These are phyloP conservation scores for Plutella xylostella DNA, from an alignment of 2,888 invertebrate genomes.

Conservation along the genomic window DNA sequence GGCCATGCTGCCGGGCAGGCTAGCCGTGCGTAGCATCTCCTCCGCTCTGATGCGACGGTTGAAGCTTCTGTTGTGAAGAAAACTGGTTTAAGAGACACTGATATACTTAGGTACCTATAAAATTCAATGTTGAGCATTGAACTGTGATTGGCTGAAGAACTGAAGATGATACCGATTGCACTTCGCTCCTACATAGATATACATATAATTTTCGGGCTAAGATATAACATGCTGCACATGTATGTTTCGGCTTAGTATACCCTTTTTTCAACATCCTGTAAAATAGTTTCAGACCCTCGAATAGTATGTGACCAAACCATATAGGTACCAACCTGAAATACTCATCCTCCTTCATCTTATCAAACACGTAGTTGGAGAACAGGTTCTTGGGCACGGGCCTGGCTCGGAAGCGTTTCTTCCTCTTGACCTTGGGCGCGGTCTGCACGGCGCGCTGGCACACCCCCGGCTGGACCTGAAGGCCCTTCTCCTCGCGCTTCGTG, in stretches of 20 bases:
- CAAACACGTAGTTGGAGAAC: slow-evolving; percentile 77
- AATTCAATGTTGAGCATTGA: too few relatives aligned
- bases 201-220: too few relatives aligned
- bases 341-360: slow-evolving; percentile 78
- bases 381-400: slow-evolving; percentile 77
- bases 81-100: too few relatives aligned
- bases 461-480: slow-evolving; percentile 28
- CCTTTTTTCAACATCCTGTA: too few relatives aligned
- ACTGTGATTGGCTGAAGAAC: too few relatives aligned
- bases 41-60: slow-evolving; percentile 77
- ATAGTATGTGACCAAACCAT: too few relatives aligned
- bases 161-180: too few relatives aligned
- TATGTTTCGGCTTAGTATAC: too few relatives aligned
- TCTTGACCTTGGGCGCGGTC: slow-evolving; percentile 43
- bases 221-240: too few relatives aligned
- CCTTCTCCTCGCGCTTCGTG: slow-evolving; percentile 69
- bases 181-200: too few relatives aligned
- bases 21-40: slow-evolving; percentile 74
- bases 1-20: slow-evolving; percentile 77
- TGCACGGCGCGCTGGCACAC: slow-evolving; percentile 44
- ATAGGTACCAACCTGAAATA: slow-evolving; percentile 76
- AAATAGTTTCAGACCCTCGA: too few relatives aligned
- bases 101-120: too few relatives aligned
- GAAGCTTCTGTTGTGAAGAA: slow-evolving; percentile 69
- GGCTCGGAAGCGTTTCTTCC: slow-evolving; percentile 72